Evolutionary conservation across 2,888 invertebrate genomes (phyloP).

Genomic region (Cactoblastis cactorum): DNA sequence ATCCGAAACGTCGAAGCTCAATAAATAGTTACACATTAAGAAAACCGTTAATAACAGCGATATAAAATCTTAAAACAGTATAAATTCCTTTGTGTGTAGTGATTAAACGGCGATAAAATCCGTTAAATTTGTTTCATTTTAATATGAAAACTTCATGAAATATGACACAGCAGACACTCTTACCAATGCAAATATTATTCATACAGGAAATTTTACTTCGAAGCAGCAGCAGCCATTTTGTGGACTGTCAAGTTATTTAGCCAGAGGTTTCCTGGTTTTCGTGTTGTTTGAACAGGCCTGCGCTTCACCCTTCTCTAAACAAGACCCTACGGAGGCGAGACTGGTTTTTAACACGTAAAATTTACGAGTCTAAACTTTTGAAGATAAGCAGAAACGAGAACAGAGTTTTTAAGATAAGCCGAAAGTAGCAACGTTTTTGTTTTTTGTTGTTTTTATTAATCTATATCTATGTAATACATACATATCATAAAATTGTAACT

Average conservation of each 20-base stretch:
- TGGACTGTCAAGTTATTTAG: neutral
- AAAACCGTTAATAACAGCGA: no score
- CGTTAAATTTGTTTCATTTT: no score
- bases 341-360: conserved; percentile 38
- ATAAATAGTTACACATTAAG: no score
- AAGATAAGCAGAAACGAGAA: conserved; percentile 15
- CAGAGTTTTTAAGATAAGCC: conserved; percentile 15
- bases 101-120: no score
- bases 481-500: no score
- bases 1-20: no score
- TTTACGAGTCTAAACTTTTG: conserved; percentile 20
- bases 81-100: no score
- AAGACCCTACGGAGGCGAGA: conserved; percentile 58
- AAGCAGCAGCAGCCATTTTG: neutral
- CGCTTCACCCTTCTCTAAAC: conserved; percentile 49
- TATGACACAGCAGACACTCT: neutral
- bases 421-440: conserved; percentile 8
- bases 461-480: no score
- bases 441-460: conserved; percentile 9
- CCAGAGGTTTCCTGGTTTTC: conserved; percentile 2
- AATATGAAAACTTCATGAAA: neutral
- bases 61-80: no score
- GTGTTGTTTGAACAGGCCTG: conserved; percentile 24
- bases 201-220: neutral
- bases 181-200: neutral